Conservation (phyloP, 1,140 invertebrate species). For the Pseudomyrmex flavicornis region DNA sequence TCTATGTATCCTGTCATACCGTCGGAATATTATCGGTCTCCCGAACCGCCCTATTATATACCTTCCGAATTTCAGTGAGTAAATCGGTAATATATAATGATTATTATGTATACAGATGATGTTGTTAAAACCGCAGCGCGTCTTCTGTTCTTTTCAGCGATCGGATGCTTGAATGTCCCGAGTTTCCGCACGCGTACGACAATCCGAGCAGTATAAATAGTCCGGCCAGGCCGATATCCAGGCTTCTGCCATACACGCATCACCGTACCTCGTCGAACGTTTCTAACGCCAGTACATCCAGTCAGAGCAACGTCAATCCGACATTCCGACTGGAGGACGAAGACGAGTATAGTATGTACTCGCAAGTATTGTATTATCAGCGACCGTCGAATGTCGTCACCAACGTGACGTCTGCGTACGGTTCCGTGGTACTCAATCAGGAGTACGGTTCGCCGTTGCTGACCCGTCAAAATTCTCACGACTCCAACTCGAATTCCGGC, state of each 20-base stretch:
- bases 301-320: conserved; percentile 86
- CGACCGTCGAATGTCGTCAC: conserved; percentile 73
- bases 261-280: conserved; percentile 90
- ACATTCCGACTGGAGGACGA: conserved; percentile 89
- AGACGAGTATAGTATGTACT: conserved; percentile 85
- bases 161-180: conserved; percentile 81
- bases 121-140: not conserved
- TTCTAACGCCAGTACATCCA: conserved; percentile 88
- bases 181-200: conserved; percentile 87
- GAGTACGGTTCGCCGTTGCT: conserved; percentile 84
- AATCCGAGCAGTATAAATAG: conserved; percentile 86
- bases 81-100: not conserved
- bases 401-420: conserved; percentile 70
- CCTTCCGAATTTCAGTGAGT: conserved; percentile 82
- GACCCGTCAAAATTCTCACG: conserved; percentile 87
- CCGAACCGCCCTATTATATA: conserved; percentile 79
- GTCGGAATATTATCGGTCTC: conserved; percentile 78
- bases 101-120: not conserved
- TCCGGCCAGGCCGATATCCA: conserved; percentile 84
- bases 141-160: conserved; percentile 75
- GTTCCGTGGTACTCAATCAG: conserved; percentile 75
- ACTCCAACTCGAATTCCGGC: conserved; percentile 82
- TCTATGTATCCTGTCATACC: conserved; percentile 79
- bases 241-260: conserved; percentile 86
- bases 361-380: conserved; percentile 79